phyloP scores from a whole-genome alignment of 2,113 vertebrate genomes.

The Tragelaphus imberbis region DNA sequence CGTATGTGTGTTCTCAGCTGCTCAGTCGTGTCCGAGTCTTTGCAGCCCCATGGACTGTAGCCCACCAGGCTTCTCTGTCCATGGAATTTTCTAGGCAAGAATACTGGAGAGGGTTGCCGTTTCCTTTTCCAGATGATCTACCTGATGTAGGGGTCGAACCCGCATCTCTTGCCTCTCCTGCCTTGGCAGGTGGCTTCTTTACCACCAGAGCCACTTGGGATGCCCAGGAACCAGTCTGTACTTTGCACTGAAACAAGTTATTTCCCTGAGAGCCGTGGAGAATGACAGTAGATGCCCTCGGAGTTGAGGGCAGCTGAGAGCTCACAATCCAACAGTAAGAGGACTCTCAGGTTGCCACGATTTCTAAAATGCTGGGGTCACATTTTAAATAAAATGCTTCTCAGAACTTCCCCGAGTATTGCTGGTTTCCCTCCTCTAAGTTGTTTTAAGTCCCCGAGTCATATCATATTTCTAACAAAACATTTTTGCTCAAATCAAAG shows the following conservation, averaged over 20 bases:
- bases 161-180: not conserved
- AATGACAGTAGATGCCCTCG: not conserved
- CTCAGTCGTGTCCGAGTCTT: not conserved
- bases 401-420: not conserved
- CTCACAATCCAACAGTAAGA: not conserved
- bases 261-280: not conserved
- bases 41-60: not conserved
- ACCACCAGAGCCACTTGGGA: not conserved
- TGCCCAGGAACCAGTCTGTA: not conserved
- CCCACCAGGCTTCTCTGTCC: not conserved
- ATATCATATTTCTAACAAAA: not conserved
- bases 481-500: not conserved
- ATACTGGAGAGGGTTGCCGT: not conserved
- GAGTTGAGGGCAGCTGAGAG: not conserved
- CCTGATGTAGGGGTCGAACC: not conserved
- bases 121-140: not conserved
- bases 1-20: not conserved
- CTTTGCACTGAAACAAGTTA: not conserved
- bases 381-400: not conserved
- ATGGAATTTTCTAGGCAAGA: not conserved
- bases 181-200: not conserved
- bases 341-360: not conserved
- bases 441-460: not conserved
- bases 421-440: not conserved
- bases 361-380: not conserved